A percentile compares a stretch with the other conserved stretches of the same genome.
These are phyloP conservation scores for Phylloscopus whistleri DNA, from an alignment of 2,113 vertebrate genomes.

Conservation along the genomic window DNA sequence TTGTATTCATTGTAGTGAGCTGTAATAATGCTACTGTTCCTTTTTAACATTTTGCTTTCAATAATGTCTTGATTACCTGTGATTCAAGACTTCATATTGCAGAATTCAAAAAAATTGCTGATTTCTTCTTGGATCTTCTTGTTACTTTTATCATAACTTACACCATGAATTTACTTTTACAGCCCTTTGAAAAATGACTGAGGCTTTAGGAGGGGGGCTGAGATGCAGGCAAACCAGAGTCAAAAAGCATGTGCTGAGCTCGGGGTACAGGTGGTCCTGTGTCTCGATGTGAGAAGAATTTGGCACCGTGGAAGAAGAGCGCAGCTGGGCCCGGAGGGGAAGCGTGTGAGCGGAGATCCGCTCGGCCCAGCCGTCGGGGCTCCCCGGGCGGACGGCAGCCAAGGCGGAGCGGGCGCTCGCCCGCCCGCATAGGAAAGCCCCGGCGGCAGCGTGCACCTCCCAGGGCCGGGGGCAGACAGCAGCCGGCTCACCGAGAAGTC, in stretches of 20 bases:
- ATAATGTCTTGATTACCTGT: rapidly evolving
- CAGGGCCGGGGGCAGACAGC: rapidly evolving
- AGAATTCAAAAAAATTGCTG: not conserved
- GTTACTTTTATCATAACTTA: not conserved
- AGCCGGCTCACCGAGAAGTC: rapidly evolving
- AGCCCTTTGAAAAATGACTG: not conserved
- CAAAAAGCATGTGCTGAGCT: rapidly evolving
- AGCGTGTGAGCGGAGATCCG: rapidly evolving
- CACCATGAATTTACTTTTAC: not conserved
- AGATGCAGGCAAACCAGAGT: not conserved
- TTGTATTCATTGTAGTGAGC: not conserved
- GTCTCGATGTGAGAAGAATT: not conserved
- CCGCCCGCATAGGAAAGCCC: rapidly evolving
- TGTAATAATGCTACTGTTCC: not conserved
- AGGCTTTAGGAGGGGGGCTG: not conserved
- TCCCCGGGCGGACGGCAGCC: not conserved
- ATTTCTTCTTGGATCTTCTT: not conserved
- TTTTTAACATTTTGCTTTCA: not conserved
- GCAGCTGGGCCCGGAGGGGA: not conserved
- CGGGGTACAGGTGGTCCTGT: rapidly evolving
- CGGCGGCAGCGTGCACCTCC: too few relatives aligned
- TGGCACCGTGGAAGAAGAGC: rapidly evolving
- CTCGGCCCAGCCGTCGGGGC: too few relatives aligned
- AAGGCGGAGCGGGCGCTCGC: not conserved
- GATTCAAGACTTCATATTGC: not conserved